Evolutionary conservation across 2,888 invertebrate species (phyloP).

Genomic region (Chorisops tibialis): DNA sequence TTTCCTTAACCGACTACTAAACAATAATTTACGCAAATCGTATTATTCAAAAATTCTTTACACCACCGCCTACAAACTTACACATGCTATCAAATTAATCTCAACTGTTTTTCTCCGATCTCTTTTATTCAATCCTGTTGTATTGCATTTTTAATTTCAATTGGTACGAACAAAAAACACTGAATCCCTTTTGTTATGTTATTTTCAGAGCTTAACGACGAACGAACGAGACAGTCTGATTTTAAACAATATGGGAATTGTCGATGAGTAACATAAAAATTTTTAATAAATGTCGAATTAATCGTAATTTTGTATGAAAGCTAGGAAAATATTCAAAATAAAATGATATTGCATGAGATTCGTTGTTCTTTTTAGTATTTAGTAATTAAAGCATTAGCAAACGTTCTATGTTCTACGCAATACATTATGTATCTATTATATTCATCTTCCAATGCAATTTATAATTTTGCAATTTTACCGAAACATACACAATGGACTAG

Average conservation of each 20-base stretch:
- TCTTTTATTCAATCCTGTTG: neutral
- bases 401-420: too few species aligned
- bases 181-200: conserved; percentile 2
- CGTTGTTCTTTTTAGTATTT: too few species aligned
- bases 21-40: neutral
- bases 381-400: too few species aligned
- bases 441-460: too few species aligned
- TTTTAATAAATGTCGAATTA: too few species aligned
- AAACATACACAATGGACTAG: too few species aligned
- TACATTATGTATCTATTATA: too few species aligned
- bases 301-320: too few species aligned
- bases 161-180: conserved; percentile 4
- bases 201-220: conserved; percentile 12
- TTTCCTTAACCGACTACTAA: conserved; percentile 41
- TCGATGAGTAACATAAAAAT: neutral
- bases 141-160: neutral
- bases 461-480: too few species aligned
- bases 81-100: neutral
- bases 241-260: neutral
- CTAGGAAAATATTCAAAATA: too few species aligned
- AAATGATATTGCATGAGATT: too few species aligned
- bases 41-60: neutral
- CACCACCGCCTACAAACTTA: neutral
- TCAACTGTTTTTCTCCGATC: neutral
- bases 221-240: neutral